Base-by-base conservation (phyloP, 2,113 vertebrate species). In the Synchiropus splendidus region DNA sequence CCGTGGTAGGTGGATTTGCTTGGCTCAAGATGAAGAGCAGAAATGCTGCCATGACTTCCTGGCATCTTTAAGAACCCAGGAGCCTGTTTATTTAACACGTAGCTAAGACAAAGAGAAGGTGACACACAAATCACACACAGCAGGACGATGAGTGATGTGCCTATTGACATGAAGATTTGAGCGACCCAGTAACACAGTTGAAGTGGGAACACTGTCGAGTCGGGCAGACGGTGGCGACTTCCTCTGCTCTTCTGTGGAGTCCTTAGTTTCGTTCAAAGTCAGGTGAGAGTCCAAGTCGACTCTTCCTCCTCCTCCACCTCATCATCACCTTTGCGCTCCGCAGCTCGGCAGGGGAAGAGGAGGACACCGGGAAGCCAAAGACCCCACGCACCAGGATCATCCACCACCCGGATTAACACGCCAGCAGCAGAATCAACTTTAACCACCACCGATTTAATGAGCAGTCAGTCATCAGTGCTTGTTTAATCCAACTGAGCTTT, bases 371-470 rank as follows among this genome's bases (percentile, higher is more conserved):
- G 18, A 51, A 53, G 51, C 49, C 37, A 54, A 51, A 71, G 64
- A 68, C 58, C 57, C 48, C 70, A 61, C 21, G 21, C 72, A 65
- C 62, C 72, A 48, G 48, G 59, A 55, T 52, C 62, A 58, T 37
- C 48, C 48, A 54, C 51, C 6, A 47, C 51, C 39, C 43, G 53
- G 47, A 74, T 49, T 35, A 27, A 41, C 48, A 57, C 48, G 39
- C 5, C 34, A 72, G 34, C 38, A 6, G 58, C 42, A n/a, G n/a
- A 69, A 71, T 69, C 64, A 39, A 68, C 57, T 27, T 39, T 41
- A 70, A 83, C 79, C 80, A 77, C 80, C 85, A 86, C 77, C 71
- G 12, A 71, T 67, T 60, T 54, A 64, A 51, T 30, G 36, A 45
- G 47, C 34, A 39, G 51, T 40, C 35, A 42, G 50, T 38, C 41